phyloP scores from a whole-genome alignment of 2,797 vertebrate species.

The Borostomias antarcticus region DNA sequence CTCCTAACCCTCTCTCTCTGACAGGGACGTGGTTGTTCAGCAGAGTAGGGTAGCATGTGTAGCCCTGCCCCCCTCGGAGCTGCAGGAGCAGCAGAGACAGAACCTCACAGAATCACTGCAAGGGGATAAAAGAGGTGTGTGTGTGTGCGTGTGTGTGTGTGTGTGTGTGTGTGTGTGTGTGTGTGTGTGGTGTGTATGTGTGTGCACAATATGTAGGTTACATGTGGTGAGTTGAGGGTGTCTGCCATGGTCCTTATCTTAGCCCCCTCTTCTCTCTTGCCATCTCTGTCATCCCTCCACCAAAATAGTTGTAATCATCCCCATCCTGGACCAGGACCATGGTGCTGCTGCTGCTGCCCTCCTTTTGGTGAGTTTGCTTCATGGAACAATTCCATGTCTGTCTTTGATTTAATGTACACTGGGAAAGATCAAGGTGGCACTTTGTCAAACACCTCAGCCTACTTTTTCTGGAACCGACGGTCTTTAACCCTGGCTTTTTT shows the following conservation, averaged over 20 bases:
- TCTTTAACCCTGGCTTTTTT: neutral
- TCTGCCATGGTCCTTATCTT: neutral
- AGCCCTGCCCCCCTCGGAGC: constrained; percentile 57
- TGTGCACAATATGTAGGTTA: too few relatives aligned
- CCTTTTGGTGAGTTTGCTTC: constrained; percentile 72
- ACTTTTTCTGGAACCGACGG: neutral
- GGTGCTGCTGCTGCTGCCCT: constrained; percentile 52
- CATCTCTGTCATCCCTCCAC: constrained; percentile 6
- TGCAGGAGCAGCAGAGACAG: constrained; percentile 2
- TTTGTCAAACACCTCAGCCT: neutral
- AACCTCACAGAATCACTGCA: neutral
- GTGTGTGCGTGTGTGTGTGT: too few relatives aligned
- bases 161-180: too few relatives aligned
- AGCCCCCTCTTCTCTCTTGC: neutral
- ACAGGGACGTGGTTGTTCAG: constrained; percentile 52
- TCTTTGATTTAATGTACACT: neutral
- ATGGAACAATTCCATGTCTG: neutral
- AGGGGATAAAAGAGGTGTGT: constrained; percentile 8
- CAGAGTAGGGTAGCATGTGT: constrained; percentile 69
- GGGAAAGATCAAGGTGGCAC: neutral
- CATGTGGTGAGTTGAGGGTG: too few relatives aligned
- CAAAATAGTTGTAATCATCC: constrained; percentile 74
- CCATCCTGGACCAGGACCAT: constrained; percentile 70
- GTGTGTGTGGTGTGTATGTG: too few relatives aligned
- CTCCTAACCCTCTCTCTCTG: too few relatives aligned